These are phyloP conservation scores for Theretra japonica DNA, from an alignment of 2,888 invertebrate species.

Conservation along the genomic window DNA sequence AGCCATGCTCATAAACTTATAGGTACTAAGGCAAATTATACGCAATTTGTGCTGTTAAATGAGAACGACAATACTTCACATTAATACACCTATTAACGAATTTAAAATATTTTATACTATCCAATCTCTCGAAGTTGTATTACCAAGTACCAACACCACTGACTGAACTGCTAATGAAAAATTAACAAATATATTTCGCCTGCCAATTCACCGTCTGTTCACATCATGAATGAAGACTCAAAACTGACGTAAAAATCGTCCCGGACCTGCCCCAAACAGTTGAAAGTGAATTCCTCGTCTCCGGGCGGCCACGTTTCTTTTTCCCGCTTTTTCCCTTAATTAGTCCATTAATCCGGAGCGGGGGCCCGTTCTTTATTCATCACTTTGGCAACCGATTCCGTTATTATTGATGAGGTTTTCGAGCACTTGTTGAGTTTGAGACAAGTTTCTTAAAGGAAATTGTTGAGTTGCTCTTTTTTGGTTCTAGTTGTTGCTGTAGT, in stretches of 20 bases:
- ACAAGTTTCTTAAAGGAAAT: not conserved
- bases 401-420: slow-evolving; percentile 33
- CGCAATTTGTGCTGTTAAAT: too few species aligned
- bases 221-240: slow-evolving; percentile 67
- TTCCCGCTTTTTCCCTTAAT: slow-evolving; percentile 71
- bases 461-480: too few species aligned
- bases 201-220: slow-evolving; percentile 54
- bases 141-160: not conserved
- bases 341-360: slow-evolving; percentile 59
- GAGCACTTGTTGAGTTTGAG: slow-evolving; percentile 46
- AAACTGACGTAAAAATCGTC: slow-evolving; percentile 83
- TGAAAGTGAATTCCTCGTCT: slow-evolving; percentile 59
- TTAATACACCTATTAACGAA: too few species aligned
- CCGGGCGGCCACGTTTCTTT: slow-evolving; percentile 56
- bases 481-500: too few species aligned
- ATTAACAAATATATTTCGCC: not conserved
- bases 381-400: slow-evolving; percentile 48
- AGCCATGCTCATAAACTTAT: too few species aligned
- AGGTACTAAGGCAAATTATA: too few species aligned
- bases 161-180: not conserved
- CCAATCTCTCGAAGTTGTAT: too few species aligned
- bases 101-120: too few species aligned
- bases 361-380: slow-evolving; percentile 38
- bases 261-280: slow-evolving; percentile 78
- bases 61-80: too few species aligned